Conservation (phyloP, 2,888 invertebrate species). For the Ceramica pisi region DNA sequence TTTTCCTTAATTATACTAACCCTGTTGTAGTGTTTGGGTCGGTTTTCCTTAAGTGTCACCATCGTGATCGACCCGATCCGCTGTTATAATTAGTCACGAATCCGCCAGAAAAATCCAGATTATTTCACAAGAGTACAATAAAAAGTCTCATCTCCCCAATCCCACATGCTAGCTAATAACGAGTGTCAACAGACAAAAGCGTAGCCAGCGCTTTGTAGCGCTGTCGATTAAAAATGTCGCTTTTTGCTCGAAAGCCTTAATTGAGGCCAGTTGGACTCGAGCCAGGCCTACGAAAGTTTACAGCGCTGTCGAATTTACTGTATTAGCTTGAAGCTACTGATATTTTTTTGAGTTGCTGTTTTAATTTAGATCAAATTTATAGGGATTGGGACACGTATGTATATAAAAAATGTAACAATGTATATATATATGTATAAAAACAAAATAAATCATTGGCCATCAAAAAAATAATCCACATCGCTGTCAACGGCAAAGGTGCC, state of each 20-base stretch:
- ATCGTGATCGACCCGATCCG: no score
- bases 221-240: slow-evolving; percentile 57
- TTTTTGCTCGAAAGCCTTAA: slow-evolving; percentile 57
- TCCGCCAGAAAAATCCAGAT: not conserved
- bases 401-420: no score
- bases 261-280: slow-evolving; percentile 54
- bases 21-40: no score
- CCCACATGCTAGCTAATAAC: slow-evolving; percentile 35
- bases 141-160: not conserved
- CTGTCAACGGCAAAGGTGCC: no score
- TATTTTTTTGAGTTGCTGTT: slow-evolving; percentile 20
- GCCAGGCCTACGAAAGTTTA: slow-evolving; percentile 40
- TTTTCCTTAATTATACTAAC: no score
- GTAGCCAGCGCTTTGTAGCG: slow-evolving; percentile 20
- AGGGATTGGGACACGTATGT: no score
- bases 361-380: not conserved
- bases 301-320: slow-evolving; percentile 50
- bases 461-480: no score
- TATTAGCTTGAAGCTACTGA: slow-evolving; percentile 9
- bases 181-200: slow-evolving; percentile 34
- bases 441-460: no score
- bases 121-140: not conserved
- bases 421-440: no score
- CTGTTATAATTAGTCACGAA: no score
- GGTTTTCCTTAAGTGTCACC: no score